Evolutionary conservation across 2,113 vertebrate species (phyloP).

Genomic region (Cottus gobio): DNA sequence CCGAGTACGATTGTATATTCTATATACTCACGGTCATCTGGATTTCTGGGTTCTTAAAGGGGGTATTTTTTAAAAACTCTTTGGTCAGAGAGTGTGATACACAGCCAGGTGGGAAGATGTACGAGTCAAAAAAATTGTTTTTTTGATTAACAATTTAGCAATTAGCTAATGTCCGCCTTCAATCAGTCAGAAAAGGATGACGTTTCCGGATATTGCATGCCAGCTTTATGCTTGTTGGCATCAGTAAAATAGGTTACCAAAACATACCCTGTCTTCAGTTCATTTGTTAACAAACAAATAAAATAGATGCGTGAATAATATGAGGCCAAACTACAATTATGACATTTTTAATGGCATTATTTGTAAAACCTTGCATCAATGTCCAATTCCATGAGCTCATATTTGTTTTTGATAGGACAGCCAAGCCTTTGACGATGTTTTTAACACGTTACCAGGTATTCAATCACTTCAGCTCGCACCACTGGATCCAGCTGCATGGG

Average conservation of each 20-base stretch:
- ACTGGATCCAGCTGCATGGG: constrained; percentile 86
- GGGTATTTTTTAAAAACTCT: constrained; percentile 14
- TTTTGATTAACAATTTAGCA: constrained; percentile 54
- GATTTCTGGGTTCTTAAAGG: constrained; percentile 20
- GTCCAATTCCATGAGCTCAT: constrained; percentile 89
- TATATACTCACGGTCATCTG: constrained; percentile 32
- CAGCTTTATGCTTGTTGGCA: constrained; percentile 21
- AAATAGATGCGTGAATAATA: constrained; percentile 26
- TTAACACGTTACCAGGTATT: constrained; percentile 67
- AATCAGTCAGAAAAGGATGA: constrained; percentile 49
- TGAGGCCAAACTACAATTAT: constrained; percentile 66
- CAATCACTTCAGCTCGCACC: constrained; percentile 86
- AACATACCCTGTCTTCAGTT: constrained; percentile 1
- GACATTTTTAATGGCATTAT: constrained; percentile 79
- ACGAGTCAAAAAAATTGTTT: constrained; percentile 24
- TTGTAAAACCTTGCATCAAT: constrained; percentile 90
- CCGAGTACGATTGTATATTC: constrained; percentile 11
- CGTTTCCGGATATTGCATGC: constrained; percentile 43
- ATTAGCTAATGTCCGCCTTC: constrained; percentile 59
- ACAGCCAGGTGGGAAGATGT: constrained; percentile 1
- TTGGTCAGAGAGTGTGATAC: neutral
- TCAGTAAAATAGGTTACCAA: constrained; percentile 3
- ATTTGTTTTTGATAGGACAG: constrained; percentile 87
- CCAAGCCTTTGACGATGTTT: constrained; percentile 62
- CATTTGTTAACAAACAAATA: neutral